These are phyloP conservation scores for Diplodus sargus DNA, from an alignment of 2,797 vertebrate genomes.

Conservation along the genomic window DNA sequence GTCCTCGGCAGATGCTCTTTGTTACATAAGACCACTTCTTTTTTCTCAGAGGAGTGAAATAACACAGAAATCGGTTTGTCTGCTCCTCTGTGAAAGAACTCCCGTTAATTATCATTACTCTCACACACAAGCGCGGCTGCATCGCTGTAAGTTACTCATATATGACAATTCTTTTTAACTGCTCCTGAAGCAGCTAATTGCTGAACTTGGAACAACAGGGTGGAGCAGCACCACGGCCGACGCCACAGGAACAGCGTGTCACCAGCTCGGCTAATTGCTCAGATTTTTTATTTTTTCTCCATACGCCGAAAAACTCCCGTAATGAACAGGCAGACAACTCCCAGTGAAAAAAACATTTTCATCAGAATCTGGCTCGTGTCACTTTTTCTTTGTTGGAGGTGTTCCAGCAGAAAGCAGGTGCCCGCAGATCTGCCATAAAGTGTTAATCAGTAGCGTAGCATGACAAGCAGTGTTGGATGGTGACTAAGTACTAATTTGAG, in stretches of 20 bases:
- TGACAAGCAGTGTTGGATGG: background rate
- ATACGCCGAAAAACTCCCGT: slow-evolving; percentile 35
- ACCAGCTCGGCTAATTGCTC: slow-evolving; percentile 70
- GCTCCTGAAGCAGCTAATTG: slow-evolving; percentile 53
- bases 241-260: slow-evolving; percentile 67
- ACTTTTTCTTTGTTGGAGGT: slow-evolving; percentile 17
- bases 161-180: slow-evolving; percentile 24
- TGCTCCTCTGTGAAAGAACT: slow-evolving; percentile 26
- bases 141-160: slow-evolving; percentile 38
- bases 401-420: slow-evolving; percentile 28
- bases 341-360: slow-evolving; percentile 28
- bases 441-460: background rate
- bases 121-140: background rate
- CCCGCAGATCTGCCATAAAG: slow-evolving; percentile 4
- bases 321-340: slow-evolving; percentile 49
- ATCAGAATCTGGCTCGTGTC: slow-evolving; percentile 24
- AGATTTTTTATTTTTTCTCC: slow-evolving; percentile 49
- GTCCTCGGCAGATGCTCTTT: slow-evolving; percentile 22
- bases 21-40: slow-evolving; percentile 25
- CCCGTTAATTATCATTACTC: slow-evolving; percentile 23
- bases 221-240: slow-evolving; percentile 37
- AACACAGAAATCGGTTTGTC: background rate
- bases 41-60: slow-evolving; percentile 10
- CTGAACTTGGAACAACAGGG: slow-evolving; percentile 48
- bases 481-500: background rate